Evolutionary conservation across 2,113 vertebrate species (phyloP).

Genomic region (Catharus bicknelli): DNA sequence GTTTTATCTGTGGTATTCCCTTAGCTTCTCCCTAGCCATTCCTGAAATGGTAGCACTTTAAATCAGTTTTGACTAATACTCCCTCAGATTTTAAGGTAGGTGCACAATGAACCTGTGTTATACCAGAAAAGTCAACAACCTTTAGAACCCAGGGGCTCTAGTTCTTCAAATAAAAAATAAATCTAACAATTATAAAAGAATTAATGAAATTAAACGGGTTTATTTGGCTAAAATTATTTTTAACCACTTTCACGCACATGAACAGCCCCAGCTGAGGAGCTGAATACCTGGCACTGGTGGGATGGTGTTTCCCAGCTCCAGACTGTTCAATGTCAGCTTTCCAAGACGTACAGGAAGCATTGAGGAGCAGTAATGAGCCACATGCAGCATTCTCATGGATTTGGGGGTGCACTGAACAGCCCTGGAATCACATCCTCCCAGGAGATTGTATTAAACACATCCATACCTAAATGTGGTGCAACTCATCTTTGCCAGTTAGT

Average conservation of each 20-base stretch:
- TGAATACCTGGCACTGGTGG: background rate
- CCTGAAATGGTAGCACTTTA: background rate
- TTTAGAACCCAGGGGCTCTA: background rate
- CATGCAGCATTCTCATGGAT: accelerated
- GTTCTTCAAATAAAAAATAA: background rate
- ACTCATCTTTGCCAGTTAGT: background rate
- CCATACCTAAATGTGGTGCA: background rate
- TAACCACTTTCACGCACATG: background rate
- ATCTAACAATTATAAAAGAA: background rate
- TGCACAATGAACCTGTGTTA: background rate
- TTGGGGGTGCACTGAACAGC: background rate
- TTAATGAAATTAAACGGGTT: background rate
- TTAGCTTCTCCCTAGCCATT: background rate
- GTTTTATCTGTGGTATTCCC: background rate
- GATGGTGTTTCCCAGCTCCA: background rate
- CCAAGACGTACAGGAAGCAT: too few relatives aligned
- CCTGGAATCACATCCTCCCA: background rate
- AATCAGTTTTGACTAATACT: background rate
- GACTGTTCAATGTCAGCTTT: background rate
- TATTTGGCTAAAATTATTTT: background rate
- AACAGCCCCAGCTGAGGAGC: background rate
- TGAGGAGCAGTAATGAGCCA: background rate
- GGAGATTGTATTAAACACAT: background rate
- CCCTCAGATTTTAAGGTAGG: background rate
- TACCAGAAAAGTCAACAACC: background rate